A percentile compares a stretch with the other conserved stretches of the same genome.
Conservation (phyloP, 1,140 invertebrate species). For the Diachasma alloeum region DNA sequence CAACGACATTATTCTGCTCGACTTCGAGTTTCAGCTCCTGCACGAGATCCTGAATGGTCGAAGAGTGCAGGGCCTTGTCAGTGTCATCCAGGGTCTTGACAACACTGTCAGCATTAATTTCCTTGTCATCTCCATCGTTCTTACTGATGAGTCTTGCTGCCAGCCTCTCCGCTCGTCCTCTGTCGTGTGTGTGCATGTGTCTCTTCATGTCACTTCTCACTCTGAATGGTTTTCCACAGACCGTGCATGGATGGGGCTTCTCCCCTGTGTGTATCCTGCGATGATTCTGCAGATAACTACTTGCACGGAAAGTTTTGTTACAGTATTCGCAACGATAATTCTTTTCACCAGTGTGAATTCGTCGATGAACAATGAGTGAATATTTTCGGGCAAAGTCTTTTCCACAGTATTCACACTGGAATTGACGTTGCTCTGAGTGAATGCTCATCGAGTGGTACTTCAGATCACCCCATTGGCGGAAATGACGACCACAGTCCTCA, state of each 20-base stretch:
- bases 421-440: conserved; percentile 83
- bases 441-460: conserved; percentile 89
- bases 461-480: conserved; percentile 88
- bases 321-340: conserved; percentile 91
- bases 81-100: conserved; percentile 19
- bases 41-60: conserved; percentile 57
- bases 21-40: conserved; percentile 58
- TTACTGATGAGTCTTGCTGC: conserved; percentile 23
- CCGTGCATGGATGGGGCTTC: conserved; percentile 79
- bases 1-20: conserved; percentile 50
- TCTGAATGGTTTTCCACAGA: conserved; percentile 85
- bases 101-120: neutral
- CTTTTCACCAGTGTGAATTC: conserved; percentile 89
- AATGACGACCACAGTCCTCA: conserved; percentile 78
- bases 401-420: conserved; percentile 90
- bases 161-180: conserved; percentile 50
- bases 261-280: conserved; percentile 91
- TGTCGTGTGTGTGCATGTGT: conserved; percentile 82
- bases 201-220: conserved; percentile 88
- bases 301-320: conserved; percentile 83
- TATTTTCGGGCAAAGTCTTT: conserved; percentile 94
- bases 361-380: conserved; percentile 87
- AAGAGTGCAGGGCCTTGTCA: conserved; percentile 38
- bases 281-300: conserved; percentile 86
- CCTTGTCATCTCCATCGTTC: conserved; percentile 24